phyloP scores from a whole-genome alignment of 2,113 vertebrate species.

The Alethe diademata region DNA sequence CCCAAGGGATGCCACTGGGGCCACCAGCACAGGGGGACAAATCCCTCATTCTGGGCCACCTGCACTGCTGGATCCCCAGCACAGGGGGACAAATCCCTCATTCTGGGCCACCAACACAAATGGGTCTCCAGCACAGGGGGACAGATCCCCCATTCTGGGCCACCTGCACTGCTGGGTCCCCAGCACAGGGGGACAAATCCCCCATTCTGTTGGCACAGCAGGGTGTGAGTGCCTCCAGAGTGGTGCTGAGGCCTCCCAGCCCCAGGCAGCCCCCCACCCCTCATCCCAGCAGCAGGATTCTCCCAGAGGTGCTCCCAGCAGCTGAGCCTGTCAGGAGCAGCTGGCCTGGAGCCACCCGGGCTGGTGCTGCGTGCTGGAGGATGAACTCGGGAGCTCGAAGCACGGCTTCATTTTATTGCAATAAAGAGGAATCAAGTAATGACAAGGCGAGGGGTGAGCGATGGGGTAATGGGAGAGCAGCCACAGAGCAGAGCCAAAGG shows the following conservation, averaged over 20 bases:
- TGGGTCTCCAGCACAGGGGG: too few relatives aligned
- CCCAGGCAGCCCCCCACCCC: background rate
- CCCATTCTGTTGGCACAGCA: background rate
- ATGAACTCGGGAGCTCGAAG: background rate
- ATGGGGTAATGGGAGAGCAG: background rate
- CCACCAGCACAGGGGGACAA: background rate
- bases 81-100: background rate
- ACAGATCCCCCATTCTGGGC: too few relatives aligned
- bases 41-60: background rate
- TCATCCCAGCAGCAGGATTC: background rate
- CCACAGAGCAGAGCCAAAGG: background rate
- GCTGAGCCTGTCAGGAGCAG: background rate
- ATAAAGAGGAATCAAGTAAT: constrained; percentile 2
- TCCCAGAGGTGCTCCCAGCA: background rate
- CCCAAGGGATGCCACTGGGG: background rate
- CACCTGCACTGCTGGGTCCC: background rate
- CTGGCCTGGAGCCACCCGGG: background rate
- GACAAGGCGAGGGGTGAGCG: background rate
- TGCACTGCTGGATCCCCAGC: background rate
- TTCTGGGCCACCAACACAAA: too few relatives aligned
- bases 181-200: background rate
- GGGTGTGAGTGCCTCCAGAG: background rate
- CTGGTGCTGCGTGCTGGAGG: background rate
- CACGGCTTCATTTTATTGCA: background rate
- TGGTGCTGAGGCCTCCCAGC: background rate